Percentiles rank a stretch among this genome's conserved stretches.
phyloP scores from a whole-genome alignment of 2,113 vertebrate species.

The Cyprinus carpio region DNA sequence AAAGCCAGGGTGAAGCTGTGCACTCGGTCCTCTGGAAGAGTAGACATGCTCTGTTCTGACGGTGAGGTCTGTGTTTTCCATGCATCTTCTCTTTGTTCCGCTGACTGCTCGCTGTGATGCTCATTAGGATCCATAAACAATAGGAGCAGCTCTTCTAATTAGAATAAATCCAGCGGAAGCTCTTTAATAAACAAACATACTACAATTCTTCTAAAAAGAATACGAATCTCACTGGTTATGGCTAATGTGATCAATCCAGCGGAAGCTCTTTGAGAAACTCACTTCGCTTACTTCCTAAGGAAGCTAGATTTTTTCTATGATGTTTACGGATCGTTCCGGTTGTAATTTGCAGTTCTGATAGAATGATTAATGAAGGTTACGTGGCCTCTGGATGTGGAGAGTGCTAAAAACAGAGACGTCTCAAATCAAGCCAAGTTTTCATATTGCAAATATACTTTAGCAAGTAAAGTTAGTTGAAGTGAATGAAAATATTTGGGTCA shows the following conservation, averaged over 20 bases:
- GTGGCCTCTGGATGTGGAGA: constrained; percentile 13
- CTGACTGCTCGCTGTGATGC: constrained; percentile 57
- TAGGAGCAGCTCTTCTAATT: constrained; percentile 71
- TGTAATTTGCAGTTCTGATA: constrained; percentile 57
- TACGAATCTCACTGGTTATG: constrained; percentile 27
- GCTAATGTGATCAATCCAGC: background rate
- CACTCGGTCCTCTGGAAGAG: constrained; percentile 44
- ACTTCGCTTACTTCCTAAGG: constrained; percentile 61
- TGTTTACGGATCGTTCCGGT: constrained; percentile 40
- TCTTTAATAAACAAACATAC: constrained; percentile 24
- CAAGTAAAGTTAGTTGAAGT: no score
- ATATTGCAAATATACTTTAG: no score
- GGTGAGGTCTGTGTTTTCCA: constrained; percentile 47
- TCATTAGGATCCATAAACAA: constrained; percentile 78
- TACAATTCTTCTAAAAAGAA: no score
- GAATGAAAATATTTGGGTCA: no score
- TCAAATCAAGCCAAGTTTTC: no score
- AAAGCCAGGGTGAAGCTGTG: constrained; percentile 40
- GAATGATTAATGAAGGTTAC: constrained; percentile 61
- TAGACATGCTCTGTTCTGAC: constrained; percentile 53
- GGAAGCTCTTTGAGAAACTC: constrained; percentile 24
- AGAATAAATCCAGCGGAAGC: constrained; percentile 9
- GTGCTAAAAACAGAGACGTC: background rate
- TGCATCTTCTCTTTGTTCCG: constrained; percentile 58
- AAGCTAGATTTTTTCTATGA: constrained; percentile 46